A percentile compares a stretch with the other conserved stretches of the same genome.
Evolutionary conservation across 1,140 invertebrate genomes (phyloP).

Genomic region (Anastrepha ludens): DNA sequence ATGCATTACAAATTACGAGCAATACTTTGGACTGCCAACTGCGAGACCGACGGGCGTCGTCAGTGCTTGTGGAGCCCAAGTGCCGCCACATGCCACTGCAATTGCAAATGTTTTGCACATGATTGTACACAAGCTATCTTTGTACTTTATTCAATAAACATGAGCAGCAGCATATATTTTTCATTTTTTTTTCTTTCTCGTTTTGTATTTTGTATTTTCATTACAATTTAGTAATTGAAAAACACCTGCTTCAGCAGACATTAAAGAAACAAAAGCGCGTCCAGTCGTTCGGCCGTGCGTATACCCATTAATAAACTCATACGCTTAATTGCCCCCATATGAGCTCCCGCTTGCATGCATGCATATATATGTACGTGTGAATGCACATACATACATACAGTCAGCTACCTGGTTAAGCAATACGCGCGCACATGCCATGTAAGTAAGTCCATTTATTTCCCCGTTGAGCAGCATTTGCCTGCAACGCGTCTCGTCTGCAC

Average conservation of each 20-base stretch:
- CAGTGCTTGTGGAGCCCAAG: background rate
- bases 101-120: background rate
- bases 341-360: background rate
- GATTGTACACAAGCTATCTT: background rate
- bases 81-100: background rate
- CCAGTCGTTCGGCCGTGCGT: background rate
- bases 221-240: background rate
- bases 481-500: too few relatives aligned
- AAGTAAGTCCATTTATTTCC: background rate
- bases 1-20: constrained; percentile 21
- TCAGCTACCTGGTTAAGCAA: background rate
- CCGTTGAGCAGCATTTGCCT: background rate
- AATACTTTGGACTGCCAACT: background rate
- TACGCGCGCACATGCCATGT: background rate
- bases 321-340: constrained; percentile 3
- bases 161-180: too few relatives aligned
- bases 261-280: background rate
- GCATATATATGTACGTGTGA: background rate
- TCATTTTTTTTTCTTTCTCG: too few relatives aligned
- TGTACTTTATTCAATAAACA: background rate
- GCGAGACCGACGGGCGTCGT: background rate
- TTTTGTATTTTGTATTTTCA: background rate
- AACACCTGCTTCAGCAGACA: background rate
- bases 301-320: background rate
- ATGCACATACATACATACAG: background rate